Conservation (phyloP, 1,140 invertebrate genomes). For the Dolichoris vasculosae region DNA sequence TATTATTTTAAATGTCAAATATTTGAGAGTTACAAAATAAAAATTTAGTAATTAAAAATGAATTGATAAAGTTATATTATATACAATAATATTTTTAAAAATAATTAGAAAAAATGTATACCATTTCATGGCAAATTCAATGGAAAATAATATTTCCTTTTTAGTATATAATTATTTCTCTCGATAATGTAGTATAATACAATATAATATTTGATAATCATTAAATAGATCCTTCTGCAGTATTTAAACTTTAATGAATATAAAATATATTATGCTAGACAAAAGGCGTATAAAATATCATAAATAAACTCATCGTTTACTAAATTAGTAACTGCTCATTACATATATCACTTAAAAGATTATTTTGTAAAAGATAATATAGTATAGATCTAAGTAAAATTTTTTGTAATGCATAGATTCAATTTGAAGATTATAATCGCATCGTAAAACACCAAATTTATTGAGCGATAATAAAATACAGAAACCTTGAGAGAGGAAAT, state of each 20-base stretch:
- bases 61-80: too few relatives aligned
- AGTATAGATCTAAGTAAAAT: conserved; percentile 14
- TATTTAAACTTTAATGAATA: too few relatives aligned
- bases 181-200: background rate
- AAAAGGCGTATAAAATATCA: background rate
- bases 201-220: background rate
- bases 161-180: background rate
- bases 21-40: too few relatives aligned
- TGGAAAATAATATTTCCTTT: background rate
- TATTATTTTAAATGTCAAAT: background rate
- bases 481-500: background rate
- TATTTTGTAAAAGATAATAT: background rate
- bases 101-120: too few relatives aligned
- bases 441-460: too few relatives aligned
- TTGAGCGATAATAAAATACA: conserved; percentile 32
- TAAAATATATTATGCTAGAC: background rate
- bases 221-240: too few relatives aligned
- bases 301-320: conserved; percentile 19
- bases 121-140: too few relatives aligned
- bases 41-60: too few relatives aligned
- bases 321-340: conserved; percentile 14
- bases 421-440: conserved; percentile 29
- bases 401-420: conserved; percentile 33
- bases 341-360: background rate
- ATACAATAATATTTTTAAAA: too few relatives aligned